These are phyloP conservation scores for Hafferia zeledoni DNA, from an alignment of 2,797 vertebrate genomes.

Conservation along the genomic window DNA sequence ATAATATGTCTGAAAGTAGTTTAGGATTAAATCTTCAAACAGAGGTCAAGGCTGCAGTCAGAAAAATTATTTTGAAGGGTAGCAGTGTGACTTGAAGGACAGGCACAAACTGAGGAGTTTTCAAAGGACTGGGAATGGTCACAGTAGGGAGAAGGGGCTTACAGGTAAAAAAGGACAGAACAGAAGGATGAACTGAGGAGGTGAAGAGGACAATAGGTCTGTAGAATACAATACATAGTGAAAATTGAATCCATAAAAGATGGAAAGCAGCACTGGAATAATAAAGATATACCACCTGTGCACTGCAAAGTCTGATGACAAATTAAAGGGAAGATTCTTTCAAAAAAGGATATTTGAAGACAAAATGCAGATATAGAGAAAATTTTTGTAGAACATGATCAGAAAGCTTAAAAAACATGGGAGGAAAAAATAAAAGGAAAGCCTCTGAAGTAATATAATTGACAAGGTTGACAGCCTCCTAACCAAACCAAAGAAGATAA, in stretches of 20 bases:
- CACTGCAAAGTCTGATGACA: slow-evolving; percentile 36
- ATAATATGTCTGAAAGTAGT: slow-evolving; percentile 25
- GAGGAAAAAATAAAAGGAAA: slow-evolving; percentile 2
- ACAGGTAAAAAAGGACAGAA: slow-evolving; percentile 40
- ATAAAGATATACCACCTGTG: slow-evolving; percentile 36
- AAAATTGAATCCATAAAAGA: slow-evolving; percentile 54
- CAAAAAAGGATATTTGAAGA: slow-evolving; percentile 3
- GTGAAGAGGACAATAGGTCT: slow-evolving; percentile 54
- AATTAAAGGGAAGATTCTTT: slow-evolving; percentile 37
- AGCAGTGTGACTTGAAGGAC: slow-evolving; percentile 41
- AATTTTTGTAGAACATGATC: slow-evolving; percentile 3
- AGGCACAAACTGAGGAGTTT: slow-evolving; percentile 35
- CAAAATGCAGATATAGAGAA: background rate
- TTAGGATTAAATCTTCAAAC: slow-evolving; percentile 54
- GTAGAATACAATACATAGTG: slow-evolving; percentile 23
- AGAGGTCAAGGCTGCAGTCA: slow-evolving; percentile 35
- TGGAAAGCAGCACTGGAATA: slow-evolving; percentile 35
- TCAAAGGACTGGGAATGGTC: slow-evolving; percentile 70
- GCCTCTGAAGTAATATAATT: slow-evolving; percentile 41
- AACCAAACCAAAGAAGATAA: slow-evolving; percentile 2
- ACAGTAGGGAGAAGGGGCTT: slow-evolving; percentile 41
- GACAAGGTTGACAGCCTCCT: slow-evolving; percentile 43
- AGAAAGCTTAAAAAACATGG: slow-evolving; percentile 19
- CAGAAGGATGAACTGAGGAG: slow-evolving; percentile 21
- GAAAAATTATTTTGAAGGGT: background rate